phyloP scores from a whole-genome alignment of 2,113 vertebrate species.

The Vanacampus margaritifer region DNA sequence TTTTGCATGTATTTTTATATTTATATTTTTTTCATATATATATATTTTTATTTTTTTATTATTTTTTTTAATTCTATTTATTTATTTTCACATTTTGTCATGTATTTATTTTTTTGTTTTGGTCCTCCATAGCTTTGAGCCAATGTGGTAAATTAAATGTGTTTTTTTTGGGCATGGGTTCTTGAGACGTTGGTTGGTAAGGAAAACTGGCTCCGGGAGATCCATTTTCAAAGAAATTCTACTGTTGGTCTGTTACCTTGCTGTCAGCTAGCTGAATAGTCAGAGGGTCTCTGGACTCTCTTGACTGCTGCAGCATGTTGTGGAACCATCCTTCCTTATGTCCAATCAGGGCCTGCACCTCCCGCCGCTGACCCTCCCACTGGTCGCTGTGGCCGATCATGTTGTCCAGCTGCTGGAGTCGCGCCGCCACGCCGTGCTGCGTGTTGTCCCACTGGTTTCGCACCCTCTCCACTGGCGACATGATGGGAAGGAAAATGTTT shows the following conservation, averaged over 20 bases:
- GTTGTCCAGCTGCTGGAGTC: constrained; percentile 85
- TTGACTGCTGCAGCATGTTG: constrained; percentile 75
- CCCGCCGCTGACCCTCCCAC: constrained; percentile 84
- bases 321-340: constrained; percentile 80
- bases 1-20: no score
- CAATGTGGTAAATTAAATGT: neutral
- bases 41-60: no score
- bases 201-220: no score
- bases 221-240: no score
- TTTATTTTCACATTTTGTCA: no score
- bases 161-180: neutral
- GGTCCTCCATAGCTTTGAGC: neutral
- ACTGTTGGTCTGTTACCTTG: no score
- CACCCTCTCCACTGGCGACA: constrained; percentile 83
- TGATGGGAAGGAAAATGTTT: neutral
- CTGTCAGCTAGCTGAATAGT: constrained; percentile 82
- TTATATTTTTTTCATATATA: no score
- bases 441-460: constrained; percentile 91
- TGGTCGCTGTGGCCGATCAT: constrained; percentile 86
- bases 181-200: no score
- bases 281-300: constrained; percentile 77
- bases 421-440: constrained; percentile 82
- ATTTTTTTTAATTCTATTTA: no score
- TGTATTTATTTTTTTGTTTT: no score
- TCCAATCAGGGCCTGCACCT: constrained; percentile 81